Base-by-base conservation (phyloP, 2,113 vertebrate species). In the Sitta europaea region DNA sequence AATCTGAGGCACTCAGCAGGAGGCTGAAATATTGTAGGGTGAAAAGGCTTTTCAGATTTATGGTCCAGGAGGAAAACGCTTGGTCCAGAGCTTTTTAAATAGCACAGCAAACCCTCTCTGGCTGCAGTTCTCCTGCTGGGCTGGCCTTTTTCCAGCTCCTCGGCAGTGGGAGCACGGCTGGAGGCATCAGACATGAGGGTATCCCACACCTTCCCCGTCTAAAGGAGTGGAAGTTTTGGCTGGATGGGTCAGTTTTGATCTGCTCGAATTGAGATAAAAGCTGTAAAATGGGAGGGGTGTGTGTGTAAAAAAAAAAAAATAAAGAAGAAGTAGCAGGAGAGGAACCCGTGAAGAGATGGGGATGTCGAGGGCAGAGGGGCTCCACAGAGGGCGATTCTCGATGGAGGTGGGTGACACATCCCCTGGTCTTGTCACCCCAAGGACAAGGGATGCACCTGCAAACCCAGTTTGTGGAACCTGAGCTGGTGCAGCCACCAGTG, bases 331-430 rank as follows among this genome's bases (percentile, higher is more conserved):
- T 2, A 87, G 20, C 19, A n/a, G 57, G 47, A 70, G 27, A 45
- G 17, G 36, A 8, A 29, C 16, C 28, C 50, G 24, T 23, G 68
- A 58, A 13, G 73, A 7, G 29, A 0, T 35, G 43, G 47, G 24
- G 24, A 2, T 51, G 31, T 1, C 68, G 70, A 42, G 33, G 48
- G 22, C 23, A 36, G 27, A 51, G 45, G 45, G 45, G 33, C 38
- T 85, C 47, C 61, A 35, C 0, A 8, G 82, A 11, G n/a, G 0
- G 27, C 48, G 19, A 4, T 51, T 61, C 55, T 15, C 6, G 1
- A 2, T 22, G 72, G 21, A 35, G n/a, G 9, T 14, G 50, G 22
- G 23, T 43, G 53, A 62, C 11, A 24, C 25, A 3, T 22, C 6
- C 3, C 40, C 31, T 21, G 40, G 2, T 22, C n/a, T 13, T 35